phyloP scores from a whole-genome alignment of 2,113 vertebrate species.

The Rhinoptilus africanus region DNA sequence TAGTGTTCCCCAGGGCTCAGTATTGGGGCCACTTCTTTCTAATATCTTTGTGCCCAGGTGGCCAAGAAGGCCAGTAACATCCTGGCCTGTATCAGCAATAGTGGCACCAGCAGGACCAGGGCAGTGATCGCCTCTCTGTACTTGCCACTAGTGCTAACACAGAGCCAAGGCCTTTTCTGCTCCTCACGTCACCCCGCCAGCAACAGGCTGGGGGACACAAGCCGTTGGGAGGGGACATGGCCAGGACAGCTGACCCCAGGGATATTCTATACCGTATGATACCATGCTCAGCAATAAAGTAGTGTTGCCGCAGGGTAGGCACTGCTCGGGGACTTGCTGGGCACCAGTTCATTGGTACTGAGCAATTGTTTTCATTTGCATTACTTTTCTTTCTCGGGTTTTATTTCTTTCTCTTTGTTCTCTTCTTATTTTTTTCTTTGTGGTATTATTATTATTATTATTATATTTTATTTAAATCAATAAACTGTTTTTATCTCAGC shows the following conservation, averaged over 20 bases:
- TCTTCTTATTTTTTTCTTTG: too few relatives aligned
- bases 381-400: not conserved
- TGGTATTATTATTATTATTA: not conserved
- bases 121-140: not conserved
- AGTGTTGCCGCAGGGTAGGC: too few relatives aligned
- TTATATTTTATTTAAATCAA: not conserved
- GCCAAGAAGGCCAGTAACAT: not conserved
- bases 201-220: not conserved
- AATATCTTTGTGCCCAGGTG: not conserved
- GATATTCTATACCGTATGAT: too few relatives aligned
- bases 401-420: not conserved
- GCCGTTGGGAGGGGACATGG: not conserved
- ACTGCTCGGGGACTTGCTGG: not conserved
- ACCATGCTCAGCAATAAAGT: too few relatives aligned
- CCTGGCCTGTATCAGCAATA: not conserved
- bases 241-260: too few relatives aligned
- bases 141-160: not conserved
- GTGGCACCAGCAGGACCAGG: not conserved
- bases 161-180: not conserved
- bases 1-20: not conserved
- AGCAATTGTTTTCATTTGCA: too few relatives aligned
- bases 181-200: not conserved
- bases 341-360: too few relatives aligned
- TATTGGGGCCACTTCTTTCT: too few relatives aligned
- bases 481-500: not conserved